Conservation (phyloP, 2,113 vertebrate species). For the Bettongia penicillata region DNA sequence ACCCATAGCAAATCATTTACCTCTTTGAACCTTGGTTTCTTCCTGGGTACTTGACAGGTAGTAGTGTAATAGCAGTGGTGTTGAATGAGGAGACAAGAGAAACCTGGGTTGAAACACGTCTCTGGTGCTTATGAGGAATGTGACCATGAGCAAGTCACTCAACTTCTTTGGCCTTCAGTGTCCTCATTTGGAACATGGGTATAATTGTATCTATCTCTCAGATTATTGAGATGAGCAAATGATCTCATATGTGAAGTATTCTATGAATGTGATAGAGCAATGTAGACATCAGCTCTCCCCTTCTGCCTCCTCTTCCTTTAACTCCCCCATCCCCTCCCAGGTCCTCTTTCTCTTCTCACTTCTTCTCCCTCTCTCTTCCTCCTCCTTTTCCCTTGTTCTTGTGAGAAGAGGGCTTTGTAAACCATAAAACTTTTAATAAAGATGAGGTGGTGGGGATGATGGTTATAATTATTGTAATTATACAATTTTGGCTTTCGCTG, state of each 20-base stretch:
- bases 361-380: conserved; percentile 23
- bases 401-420: conserved; percentile 1
- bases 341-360: conserved; percentile 25
- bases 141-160: neutral
- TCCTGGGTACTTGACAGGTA: neutral
- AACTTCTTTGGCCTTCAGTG: neutral
- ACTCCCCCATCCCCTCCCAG: neutral
- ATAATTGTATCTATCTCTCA: neutral
- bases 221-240: neutral
- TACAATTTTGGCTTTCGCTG: neutral
- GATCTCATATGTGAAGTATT: neutral
- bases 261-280: neutral
- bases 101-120: neutral
- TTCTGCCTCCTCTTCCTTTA: conserved; percentile 10
- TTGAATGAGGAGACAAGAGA: neutral
- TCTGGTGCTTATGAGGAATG: neutral
- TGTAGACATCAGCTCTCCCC: conserved; percentile 20
- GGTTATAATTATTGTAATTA: neutral
- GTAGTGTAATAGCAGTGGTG: neutral
- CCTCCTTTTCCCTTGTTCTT: neutral
- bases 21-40: neutral
- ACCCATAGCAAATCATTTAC: neutral
- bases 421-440: neutral
- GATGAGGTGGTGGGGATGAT: neutral
- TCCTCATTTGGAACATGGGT: neutral